A percentile compares a stretch with the other conserved stretches of the same genome.
Conservation (phyloP, 2,888 invertebrate species). For the Cyaniris semiargus region DNA sequence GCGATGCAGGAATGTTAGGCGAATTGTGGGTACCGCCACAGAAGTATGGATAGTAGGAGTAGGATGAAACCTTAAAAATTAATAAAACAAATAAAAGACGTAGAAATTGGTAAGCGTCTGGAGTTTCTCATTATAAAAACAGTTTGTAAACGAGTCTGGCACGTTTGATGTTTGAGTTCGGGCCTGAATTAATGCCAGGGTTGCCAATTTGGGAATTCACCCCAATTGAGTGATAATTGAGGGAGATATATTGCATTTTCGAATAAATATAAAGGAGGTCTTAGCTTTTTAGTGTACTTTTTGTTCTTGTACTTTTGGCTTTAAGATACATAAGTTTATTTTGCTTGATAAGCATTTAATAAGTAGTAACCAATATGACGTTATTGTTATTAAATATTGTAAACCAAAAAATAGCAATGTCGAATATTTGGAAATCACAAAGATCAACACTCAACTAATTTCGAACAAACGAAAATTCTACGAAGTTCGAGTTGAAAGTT, state of each 20-base stretch:
- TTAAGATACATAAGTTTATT: too few species aligned
- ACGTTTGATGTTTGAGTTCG: conserved; percentile 5
- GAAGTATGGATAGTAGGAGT: background rate
- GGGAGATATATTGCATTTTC: background rate
- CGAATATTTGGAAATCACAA: background rate
- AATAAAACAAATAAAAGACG: background rate
- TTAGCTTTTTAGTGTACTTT: background rate
- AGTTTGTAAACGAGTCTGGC: conserved; percentile 7
- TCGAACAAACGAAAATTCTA: background rate
- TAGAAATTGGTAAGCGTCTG: conserved; percentile 11
- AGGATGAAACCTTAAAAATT: background rate
- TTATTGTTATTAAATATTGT: background rate
- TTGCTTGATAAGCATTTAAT: too few species aligned
- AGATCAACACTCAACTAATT: background rate
- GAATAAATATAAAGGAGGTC: background rate
- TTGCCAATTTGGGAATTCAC: background rate
- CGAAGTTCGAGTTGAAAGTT: too few species aligned
- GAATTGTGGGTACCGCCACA: too few species aligned
- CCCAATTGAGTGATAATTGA: background rate
- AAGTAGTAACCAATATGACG: background rate
- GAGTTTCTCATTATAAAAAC: conserved; percentile 21
- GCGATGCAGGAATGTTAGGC: too few species aligned
- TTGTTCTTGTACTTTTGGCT: background rate
- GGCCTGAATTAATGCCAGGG: conserved; percentile 16
- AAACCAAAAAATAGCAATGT: background rate